Conservation (phyloP, 23 tunicate species). For the Trididemnum clinides region DNA sequence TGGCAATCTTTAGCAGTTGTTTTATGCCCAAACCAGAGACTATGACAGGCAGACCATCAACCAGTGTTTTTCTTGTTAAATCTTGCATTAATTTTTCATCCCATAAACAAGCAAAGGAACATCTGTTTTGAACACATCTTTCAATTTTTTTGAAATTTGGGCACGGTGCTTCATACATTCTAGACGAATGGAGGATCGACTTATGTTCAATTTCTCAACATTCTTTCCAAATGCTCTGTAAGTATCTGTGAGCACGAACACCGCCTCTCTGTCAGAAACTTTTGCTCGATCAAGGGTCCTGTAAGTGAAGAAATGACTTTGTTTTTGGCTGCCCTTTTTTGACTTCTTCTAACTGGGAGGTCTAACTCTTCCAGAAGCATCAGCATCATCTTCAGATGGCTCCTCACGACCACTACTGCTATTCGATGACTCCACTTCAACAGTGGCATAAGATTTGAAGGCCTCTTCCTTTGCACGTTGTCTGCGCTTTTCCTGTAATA, state of each 20-base stretch:
- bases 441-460: no score
- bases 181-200: conserved; percentile 19
- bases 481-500: neutral
- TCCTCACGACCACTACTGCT: conserved; percentile 14
- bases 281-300: conserved; percentile 24
- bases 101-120: conserved; percentile 14
- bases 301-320: neutral
- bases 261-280: conserved; percentile 23
- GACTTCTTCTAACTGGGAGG: neutral
- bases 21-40: conserved; percentile 6
- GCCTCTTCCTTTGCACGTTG: no score
- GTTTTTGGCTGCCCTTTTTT: neutral
- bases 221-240: neutral
- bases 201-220: conserved; percentile 1
- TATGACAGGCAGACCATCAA: conserved; percentile 8
- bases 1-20: conserved; percentile 29
- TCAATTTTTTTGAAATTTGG: conserved; percentile 5
- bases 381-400: conserved; percentile 22
- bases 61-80: conserved; percentile 24
- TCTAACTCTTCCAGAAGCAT: neutral
- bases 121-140: neutral
- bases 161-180: conserved; percentile 15
- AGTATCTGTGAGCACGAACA: conserved; percentile 1
- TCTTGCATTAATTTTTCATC: conserved; percentile 22
- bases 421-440: no score